These are phyloP conservation scores for Pherbina coryleti DNA, from an alignment of 2,888 invertebrate species.

Conservation along the genomic window DNA sequence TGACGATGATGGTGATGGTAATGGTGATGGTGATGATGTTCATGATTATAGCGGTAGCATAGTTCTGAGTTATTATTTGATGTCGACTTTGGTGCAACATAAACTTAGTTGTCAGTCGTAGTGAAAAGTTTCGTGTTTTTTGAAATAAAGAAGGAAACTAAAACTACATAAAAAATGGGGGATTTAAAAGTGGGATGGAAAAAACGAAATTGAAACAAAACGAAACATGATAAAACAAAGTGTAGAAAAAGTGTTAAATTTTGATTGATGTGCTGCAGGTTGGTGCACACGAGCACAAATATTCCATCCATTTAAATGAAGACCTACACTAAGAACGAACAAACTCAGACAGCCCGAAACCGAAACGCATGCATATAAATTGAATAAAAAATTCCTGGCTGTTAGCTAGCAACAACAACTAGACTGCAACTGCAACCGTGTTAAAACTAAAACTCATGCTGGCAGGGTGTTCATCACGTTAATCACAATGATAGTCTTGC, in stretches of 20 bases:
- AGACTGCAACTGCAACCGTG: not conserved
- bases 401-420: not conserved
- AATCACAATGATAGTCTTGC: not conserved
- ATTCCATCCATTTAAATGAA: not conserved
- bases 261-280: slow-evolving; percentile 55
- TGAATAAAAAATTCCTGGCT: not conserved
- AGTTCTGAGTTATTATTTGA: too few relatives aligned
- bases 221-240: slow-evolving; percentile 2
- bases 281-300: slow-evolving; percentile 29
- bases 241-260: slow-evolving; percentile 48
- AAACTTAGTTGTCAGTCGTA: too few relatives aligned
- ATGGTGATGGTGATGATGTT: too few relatives aligned
- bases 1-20: too few relatives aligned
- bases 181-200: not conserved
- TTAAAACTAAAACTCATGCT: not conserved
- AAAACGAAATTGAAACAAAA: not conserved
- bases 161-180: too few relatives aligned
- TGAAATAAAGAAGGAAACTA: too few relatives aligned
- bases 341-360: not conserved
- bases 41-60: too few relatives aligned
- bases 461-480: not conserved
- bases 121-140: too few relatives aligned
- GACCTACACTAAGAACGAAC: not conserved
- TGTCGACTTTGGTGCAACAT: too few relatives aligned
- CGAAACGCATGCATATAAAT: too few relatives aligned